These are phyloP conservation scores for Dolichoris vasculosae DNA, from an alignment of 1,140 invertebrate species.

Conservation along the genomic window DNA sequence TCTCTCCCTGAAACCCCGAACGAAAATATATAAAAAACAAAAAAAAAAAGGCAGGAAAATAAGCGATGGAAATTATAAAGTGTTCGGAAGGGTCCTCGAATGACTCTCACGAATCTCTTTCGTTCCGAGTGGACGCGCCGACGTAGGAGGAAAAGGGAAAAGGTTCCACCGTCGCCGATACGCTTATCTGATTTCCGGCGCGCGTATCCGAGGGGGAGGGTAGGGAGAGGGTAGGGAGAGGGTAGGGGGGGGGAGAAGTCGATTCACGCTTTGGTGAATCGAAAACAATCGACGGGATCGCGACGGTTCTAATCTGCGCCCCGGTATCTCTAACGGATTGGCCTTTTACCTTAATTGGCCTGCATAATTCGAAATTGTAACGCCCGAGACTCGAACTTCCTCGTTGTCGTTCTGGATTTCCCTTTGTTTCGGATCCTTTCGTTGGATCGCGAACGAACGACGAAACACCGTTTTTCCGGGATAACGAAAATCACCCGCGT, in stretches of 20 bases:
- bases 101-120: not conserved
- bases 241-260: not conserved
- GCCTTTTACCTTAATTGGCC: not conserved
- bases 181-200: conserved; percentile 35
- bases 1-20: no score
- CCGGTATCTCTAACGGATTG: conserved; percentile 15
- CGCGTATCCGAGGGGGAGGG: not conserved
- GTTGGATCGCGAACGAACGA: not conserved
- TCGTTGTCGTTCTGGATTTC: not conserved
- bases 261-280: conserved; percentile 45
- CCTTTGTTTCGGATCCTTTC: not conserved
- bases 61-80: no score
- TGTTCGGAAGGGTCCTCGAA: no score
- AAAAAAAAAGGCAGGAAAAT: no score
- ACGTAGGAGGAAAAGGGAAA: not conserved
- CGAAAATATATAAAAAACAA: no score
- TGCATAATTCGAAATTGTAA: not conserved
- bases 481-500: no score
- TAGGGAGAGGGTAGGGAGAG: not conserved
- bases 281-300: conserved; percentile 5
- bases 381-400: not conserved
- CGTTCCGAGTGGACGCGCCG: not conserved
- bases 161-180: not conserved
- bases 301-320: not conserved
- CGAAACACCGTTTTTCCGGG: no score